Evolutionary conservation across 2,797 vertebrate genomes (phyloP).

Genomic region (Anolis apletophallus): DNA sequence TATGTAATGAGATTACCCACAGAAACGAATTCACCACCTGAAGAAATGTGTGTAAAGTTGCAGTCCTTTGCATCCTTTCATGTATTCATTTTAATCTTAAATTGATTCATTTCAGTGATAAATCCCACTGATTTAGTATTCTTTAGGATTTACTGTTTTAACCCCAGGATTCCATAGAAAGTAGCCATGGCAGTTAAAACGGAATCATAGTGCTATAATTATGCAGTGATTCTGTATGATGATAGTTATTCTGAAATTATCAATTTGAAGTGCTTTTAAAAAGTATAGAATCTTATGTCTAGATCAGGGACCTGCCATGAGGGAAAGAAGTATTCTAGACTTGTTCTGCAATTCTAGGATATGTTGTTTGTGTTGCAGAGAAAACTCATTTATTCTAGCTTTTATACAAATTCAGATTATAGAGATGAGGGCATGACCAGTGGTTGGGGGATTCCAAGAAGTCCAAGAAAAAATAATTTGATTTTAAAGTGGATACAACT

Average conservation of each 20-base stretch:
- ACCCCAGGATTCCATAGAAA: too few relatives aligned
- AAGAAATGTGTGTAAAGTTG: background rate
- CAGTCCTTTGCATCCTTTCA: background rate
- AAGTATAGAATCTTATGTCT: background rate
- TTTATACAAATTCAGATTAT: background rate
- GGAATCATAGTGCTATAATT: too few relatives aligned
- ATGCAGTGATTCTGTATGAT: background rate
- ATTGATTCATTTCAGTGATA: background rate
- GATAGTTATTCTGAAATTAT: too few relatives aligned
- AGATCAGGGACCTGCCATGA: background rate
- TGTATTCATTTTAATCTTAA: conserved; percentile 7
- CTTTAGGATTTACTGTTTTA: background rate
- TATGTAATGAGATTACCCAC: conserved; percentile 3
- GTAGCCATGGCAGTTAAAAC: too few relatives aligned
- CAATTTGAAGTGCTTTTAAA: background rate
- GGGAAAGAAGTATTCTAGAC: background rate
- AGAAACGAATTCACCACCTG: background rate
- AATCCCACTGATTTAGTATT: background rate
- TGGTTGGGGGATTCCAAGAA: too few relatives aligned
- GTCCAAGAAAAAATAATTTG: too few relatives aligned
- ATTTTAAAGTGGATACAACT: too few relatives aligned
- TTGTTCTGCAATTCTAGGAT: too few relatives aligned
- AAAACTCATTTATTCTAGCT: background rate
- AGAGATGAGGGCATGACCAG: too few relatives aligned
- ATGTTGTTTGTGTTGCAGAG: background rate